Base-by-base conservation (phyloP, 1,140 invertebrate species). In the Wasmannia auropunctata region DNA sequence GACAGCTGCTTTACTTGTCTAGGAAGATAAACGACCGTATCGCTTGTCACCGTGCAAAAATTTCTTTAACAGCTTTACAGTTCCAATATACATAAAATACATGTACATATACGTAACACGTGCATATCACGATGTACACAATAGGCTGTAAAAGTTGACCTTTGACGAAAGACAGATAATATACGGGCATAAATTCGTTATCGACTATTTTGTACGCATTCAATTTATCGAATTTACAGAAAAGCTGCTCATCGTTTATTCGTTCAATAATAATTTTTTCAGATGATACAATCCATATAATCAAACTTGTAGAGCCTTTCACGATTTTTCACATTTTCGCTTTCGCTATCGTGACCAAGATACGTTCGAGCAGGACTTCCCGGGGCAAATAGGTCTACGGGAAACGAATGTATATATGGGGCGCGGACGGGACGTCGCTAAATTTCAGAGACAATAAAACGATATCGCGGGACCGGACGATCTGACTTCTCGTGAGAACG, bases 1-100 rank as follows among this genome's bases (percentile, higher is more conserved):
- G 25, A 89, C 87, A 89, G 70, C 88, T 89, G 88, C 70, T 84
- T n/a, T 84, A 76, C 67, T 86, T 89, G 77, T 86, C 87, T 89
- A 89, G 84, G 70, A 86, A 79, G 16, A 25, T 34, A 8, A 62
- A 70, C 62, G 25, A 49, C 11, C 40, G 25, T 49, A 58, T 79
- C 80, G 88, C 54, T 34, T 28, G 51, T 67, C 58, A 40, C 3
- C 22, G 43, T 22, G 28, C 19, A 54, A 86, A 46, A 80, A 43
- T 86, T 10, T 25, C 25, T 54, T 22, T n/a, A 14, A 54, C 0
- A 46, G 14, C 2, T 72, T 49, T 25, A 31, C 16, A 43, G 25
- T 25, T 77, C 4, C 19, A 49, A 34, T n/a, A 16, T 43, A 31
- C 22, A 37, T 22, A 46, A 54, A 76, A 34, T 14, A 37, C 16